Evolutionary conservation across 1,140 invertebrate species (phyloP).

Genomic region (Euura saliciscinereae): DNA sequence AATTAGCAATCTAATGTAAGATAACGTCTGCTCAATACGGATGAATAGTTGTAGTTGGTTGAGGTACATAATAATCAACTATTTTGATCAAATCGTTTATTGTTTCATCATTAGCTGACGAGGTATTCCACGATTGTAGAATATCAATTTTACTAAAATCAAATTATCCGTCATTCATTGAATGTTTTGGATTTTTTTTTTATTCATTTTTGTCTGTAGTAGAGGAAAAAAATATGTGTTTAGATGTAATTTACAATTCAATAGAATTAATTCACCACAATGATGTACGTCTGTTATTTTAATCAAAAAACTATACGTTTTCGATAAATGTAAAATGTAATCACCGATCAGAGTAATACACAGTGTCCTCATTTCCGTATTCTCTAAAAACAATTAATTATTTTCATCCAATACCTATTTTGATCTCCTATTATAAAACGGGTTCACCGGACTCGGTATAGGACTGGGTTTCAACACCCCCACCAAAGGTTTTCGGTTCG

Average conservation of each 20-base stretch:
- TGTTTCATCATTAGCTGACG: not conserved
- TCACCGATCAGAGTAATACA: too few species aligned
- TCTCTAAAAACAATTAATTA: not conserved
- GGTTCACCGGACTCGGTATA: slow-evolving; percentile 75
- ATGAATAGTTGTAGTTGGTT: slow-evolving; percentile 2
- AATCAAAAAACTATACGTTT: not conserved
- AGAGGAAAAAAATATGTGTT: too few species aligned
- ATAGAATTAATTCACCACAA: too few species aligned
- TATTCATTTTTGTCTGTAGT: too few species aligned
- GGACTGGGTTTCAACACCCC: slow-evolving; percentile 72
- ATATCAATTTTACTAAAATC: not conserved
- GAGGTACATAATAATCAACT: not conserved
- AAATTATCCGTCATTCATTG: too few species aligned
- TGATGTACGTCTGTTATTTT: not conserved
- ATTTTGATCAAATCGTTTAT: not conserved
- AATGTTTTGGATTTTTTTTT: too few species aligned
- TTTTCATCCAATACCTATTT: slow-evolving; percentile 18
- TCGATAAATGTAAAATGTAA: too few species aligned
- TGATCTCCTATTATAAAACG: slow-evolving; percentile 70
- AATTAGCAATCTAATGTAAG: slow-evolving; percentile 4
- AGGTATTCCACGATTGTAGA: not conserved
- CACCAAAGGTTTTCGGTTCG: slow-evolving; percentile 67
- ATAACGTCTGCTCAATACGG: not conserved
- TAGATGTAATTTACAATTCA: too few species aligned
- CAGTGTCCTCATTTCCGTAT: not conserved